Base-by-base conservation (phyloP, 2,113 vertebrate genomes). In the Toxotes chatareus region DNA sequence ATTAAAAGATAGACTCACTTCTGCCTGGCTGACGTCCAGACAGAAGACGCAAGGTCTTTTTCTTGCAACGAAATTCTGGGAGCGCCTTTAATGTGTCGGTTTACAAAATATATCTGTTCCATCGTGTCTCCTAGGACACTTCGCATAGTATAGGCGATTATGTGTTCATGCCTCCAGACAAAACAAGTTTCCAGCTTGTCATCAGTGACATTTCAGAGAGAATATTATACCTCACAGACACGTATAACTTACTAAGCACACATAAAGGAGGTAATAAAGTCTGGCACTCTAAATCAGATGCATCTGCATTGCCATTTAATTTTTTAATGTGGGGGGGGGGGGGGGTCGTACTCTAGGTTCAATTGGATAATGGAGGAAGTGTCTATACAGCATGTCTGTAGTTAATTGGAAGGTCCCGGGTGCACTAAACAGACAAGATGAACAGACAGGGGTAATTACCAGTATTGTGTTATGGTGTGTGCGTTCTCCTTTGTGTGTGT, bases 391-490 rank as follows among this genome's bases (percentile, higher is more conserved):
- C 77, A 49, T 34, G 65, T 84, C 61, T 62, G 73, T 59, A 11
- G 79, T 77, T 90, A 85, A 91, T 80, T 80, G 73, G 78, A 90
- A 83, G 79, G 85, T 91, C 76, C 68, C 60, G 57, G 72, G 71
- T 88, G 69, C 79, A 74, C 81, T 85, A 76, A 90, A 90, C 63
- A 87, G 80, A 81, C 69, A 73, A 79, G 70, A 68, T 63, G 76
- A 89, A 85, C 53, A 86, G 82, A 85, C 77, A 79, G 32, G 53
- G 64, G 31, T 91, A 88, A 91, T 90, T 90, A 85, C 68, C 61
- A 62, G 47, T 31, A n/a, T 0, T 32, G 85, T 74, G 70, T 53
- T 13, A 2, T 59, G 31, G 61, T 73, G 71, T 75, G 75, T 59
- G 44, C 44, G 63, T 27, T 12, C n/a, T 55, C 3, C n/a, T 21